A percentile compares a stretch with the other conserved stretches of the same genome.
Conservation (phyloP, 2,797 vertebrate genomes). For the Apogon hyalosoma region DNA sequence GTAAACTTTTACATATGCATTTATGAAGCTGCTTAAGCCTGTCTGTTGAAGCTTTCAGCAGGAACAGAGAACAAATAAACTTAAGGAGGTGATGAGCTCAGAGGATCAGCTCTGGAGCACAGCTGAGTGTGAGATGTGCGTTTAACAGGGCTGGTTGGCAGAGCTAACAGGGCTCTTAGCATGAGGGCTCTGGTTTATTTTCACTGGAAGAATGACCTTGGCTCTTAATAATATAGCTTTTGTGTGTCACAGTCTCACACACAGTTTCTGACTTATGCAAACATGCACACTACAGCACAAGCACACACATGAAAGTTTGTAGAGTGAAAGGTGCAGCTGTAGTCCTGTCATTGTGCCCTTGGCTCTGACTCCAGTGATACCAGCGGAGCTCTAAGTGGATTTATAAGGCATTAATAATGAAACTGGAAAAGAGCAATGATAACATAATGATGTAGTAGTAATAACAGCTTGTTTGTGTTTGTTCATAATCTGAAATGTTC, state of each 20-base stretch:
- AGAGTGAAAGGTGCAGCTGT: conserved; percentile 39
- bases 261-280: conserved; percentile 4
- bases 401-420: conserved; percentile 28
- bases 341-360: conserved; percentile 24
- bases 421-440: conserved; percentile 28
- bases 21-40: background rate
- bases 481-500: conserved; percentile 22
- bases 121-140: conserved; percentile 46
- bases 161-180: conserved; percentile 43
- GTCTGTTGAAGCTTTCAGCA: conserved; percentile 34
- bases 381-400: conserved; percentile 19
- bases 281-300: background rate
- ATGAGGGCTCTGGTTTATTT: conserved; percentile 67
- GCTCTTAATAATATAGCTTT: conserved; percentile 63
- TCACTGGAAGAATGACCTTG: conserved; percentile 64
- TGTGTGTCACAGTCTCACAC: conserved; percentile 6
- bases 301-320: conserved; percentile 22
- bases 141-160: conserved; percentile 54
- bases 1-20: background rate
- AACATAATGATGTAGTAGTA: conserved; percentile 23
- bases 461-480: conserved; percentile 16
- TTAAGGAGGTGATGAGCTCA: conserved; percentile 48
- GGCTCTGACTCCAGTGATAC: conserved; percentile 23
- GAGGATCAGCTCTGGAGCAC: conserved; percentile 39
- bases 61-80: conserved; percentile 52